A percentile compares a stretch with the other conserved stretches of the same genome.
phyloP scores from a whole-genome alignment of 2,888 invertebrate species.

The Diarsia rubi region DNA sequence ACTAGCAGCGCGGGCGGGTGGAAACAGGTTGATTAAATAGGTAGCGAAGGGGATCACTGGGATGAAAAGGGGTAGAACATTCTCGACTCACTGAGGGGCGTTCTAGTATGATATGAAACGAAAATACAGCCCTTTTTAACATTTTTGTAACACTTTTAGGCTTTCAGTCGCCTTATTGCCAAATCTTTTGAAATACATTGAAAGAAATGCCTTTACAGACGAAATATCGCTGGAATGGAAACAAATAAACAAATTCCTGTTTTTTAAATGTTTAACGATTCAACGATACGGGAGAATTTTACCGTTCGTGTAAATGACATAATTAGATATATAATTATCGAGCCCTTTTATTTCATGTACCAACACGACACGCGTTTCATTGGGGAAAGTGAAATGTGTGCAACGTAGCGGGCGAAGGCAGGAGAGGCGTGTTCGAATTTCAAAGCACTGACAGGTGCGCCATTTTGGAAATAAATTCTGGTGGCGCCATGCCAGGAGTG shows the following conservation, averaged over 20 bases:
- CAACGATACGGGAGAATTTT: conserved; percentile 9
- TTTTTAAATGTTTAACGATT: conserved; percentile 19
- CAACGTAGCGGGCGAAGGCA: conserved; percentile 22
- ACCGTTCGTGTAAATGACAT: conserved; percentile 28
- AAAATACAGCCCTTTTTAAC: conserved; percentile 38
- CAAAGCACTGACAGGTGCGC: conserved; percentile 53
- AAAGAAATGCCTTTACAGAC: conserved; percentile 18
- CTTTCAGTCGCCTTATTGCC: conserved; percentile 6
- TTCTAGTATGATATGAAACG: conserved; percentile 35
- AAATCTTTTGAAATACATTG: conserved; percentile 19
- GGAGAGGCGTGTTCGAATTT: conserved; percentile 44
- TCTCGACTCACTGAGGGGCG: conserved; percentile 48
- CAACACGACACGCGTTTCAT: conserved; percentile 28
- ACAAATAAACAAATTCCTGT: conserved; percentile 28
- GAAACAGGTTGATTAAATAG: conserved; percentile 59
- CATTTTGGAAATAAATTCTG: conserved; percentile 60
- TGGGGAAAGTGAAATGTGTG: conserved; percentile 43
- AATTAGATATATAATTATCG: conserved; percentile 36
- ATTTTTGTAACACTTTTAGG: conserved; percentile 23
- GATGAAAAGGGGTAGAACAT: conserved; percentile 61
- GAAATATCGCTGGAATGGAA: conserved; percentile 5
- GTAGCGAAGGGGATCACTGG: conserved; percentile 61
- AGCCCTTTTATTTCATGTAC: conserved; percentile 31
- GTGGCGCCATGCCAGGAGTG: conserved; percentile 31
- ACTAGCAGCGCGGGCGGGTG: conserved; percentile 12